These are phyloP conservation scores for Drosophila neonasuta DNA, from an alignment of 2,888 invertebrate genomes.

Conservation along the genomic window DNA sequence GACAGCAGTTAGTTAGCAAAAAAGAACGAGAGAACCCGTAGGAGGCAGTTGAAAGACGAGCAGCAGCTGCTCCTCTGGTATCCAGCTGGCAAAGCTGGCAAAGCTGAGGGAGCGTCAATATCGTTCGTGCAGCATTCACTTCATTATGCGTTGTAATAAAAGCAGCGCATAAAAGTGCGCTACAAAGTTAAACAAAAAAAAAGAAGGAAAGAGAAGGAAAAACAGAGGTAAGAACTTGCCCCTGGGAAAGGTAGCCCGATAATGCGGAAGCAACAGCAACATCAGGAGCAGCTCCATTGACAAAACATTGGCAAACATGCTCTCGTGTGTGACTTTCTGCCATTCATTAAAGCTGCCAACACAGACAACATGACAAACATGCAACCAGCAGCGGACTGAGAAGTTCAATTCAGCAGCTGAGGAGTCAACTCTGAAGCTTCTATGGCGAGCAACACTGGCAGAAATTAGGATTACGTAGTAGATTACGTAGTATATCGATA, in stretches of 20 bases:
- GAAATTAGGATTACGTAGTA: too few species aligned
- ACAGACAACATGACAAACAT: constrained; percentile 20
- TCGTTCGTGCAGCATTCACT: constrained; percentile 49
- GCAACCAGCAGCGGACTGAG: constrained; percentile 6
- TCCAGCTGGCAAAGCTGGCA: background rate
- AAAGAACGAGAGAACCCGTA: background rate
- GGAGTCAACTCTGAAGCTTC: constrained; percentile 3
- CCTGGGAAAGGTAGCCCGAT: constrained; percentile 28
- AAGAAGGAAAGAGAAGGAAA: background rate
- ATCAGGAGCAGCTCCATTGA: constrained; percentile 43
- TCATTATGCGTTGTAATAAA: constrained; percentile 62
- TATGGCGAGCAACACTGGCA: constrained; percentile 10
- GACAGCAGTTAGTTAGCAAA: too few species aligned
- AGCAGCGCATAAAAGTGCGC: constrained; percentile 58
- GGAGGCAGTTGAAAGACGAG: constrained; percentile 21
- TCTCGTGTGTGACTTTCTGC: constrained; percentile 51
- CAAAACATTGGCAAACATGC: constrained; percentile 58
- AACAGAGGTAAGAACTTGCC: constrained; percentile 7
- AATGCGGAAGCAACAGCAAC: constrained; percentile 36
- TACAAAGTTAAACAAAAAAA: constrained; percentile 42
- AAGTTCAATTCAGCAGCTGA: background rate
- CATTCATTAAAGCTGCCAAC: constrained; percentile 54
- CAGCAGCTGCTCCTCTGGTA: constrained; percentile 19
- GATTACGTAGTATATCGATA: too few species aligned
- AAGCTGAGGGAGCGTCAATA: constrained; percentile 54